Base-by-base conservation (phyloP, 2,888 invertebrate genomes). In the Itoplectis maculator region DNA sequence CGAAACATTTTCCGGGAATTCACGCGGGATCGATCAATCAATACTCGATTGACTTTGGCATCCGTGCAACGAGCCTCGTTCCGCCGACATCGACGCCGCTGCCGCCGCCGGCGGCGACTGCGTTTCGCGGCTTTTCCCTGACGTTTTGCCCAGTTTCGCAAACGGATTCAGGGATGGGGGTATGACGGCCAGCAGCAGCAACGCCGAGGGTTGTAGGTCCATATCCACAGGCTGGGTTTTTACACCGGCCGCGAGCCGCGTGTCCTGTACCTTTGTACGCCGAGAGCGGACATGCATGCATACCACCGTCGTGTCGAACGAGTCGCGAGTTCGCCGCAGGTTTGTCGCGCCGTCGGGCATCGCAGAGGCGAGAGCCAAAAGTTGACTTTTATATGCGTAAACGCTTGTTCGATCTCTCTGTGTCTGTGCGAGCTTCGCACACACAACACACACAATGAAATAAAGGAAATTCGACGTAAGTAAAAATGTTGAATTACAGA, bases 381-480 rank as follows among this genome's bases (percentile, higher is more conserved):
- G 76, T 69, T 59, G 76, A 69, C 69, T 77, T 75, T 69, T 77
- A 65, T 49, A 77, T 69, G 68, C 68, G 56, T 56, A 68, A 75
- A 75, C 29, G 56, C 56, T 66, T 54, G 37, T 29, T 75, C 51
- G 15, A 51, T 29, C 49, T 20, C n/a, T 35, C 47, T 47, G 29
- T 9, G 11, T 18, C 6, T 23, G 20, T 20, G 65, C 37, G 56
- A 70, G 54, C 23, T 66, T 56, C 72, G 81, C 61, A n/a, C n/a
- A n/a, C n/a, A n/a, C n/a, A n/a, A n/a, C n/a, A n/a, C n/a, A n/a
- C n/a, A n/a, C n/a, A n/a, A n/a, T n/a, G n/a, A n/a, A n/a, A n/a
- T n/a, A n/a, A n/a, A n/a, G n/a, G n/a, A n/a, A n/a, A n/a, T n/a
- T n/a, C n/a, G n/a, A n/a, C n/a, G n/a, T n/a, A n/a, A n/a, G n/a